These are phyloP conservation scores for Pseudochromis fuscus DNA, from an alignment of 2,797 vertebrate genomes.

Conservation along the genomic window DNA sequence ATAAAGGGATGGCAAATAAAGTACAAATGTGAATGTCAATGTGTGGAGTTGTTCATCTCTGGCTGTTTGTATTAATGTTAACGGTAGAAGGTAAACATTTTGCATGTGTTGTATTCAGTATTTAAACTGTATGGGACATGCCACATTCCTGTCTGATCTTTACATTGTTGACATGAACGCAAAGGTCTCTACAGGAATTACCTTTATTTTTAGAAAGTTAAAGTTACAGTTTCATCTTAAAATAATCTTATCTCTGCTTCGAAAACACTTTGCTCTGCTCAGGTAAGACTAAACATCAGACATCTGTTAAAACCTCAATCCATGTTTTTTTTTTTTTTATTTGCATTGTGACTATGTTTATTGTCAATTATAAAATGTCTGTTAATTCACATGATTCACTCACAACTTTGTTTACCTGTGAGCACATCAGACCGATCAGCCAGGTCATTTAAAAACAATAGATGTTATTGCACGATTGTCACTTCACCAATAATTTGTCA, in stretches of 20 bases:
- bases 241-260: slow-evolving; percentile 38
- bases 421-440: no score
- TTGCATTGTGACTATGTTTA: neutral
- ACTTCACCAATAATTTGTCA: no score
- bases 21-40: slow-evolving; percentile 84
- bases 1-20: slow-evolving; percentile 87
- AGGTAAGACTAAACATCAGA: slow-evolving; percentile 69
- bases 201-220: no score
- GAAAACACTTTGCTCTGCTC: slow-evolving; percentile 46
- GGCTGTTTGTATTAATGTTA: slow-evolving; percentile 61
- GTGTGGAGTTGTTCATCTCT: slow-evolving; percentile 52
- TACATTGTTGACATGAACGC: slow-evolving; percentile 3
- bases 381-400: neutral
- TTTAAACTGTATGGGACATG: neutral
- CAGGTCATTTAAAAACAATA: no score
- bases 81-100: neutral
- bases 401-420: no score
- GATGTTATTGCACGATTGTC: no score
- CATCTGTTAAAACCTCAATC: slow-evolving; percentile 20
- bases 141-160: no score
- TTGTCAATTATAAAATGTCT: no score
- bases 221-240: neutral
- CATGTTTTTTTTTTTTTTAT: neutral
- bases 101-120: neutral
- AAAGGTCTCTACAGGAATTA: neutral